Conservation (phyloP, 1,140 invertebrate genomes). For the Octopus sinensis region DNA sequence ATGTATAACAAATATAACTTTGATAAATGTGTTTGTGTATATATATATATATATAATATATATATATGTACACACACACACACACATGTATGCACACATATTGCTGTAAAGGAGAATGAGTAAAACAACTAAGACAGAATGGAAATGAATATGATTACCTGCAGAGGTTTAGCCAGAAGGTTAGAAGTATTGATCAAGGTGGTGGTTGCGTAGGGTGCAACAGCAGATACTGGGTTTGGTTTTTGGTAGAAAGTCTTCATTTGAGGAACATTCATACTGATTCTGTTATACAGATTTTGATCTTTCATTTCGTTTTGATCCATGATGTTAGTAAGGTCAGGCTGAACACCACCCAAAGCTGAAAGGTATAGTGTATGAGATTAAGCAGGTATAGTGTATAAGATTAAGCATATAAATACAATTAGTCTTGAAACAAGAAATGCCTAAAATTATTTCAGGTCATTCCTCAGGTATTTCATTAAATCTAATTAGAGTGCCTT, state of each 20-base stretch:
- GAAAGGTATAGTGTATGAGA: not conserved
- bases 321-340: constrained; percentile 44
- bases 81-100: not conserved
- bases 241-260: constrained; percentile 79
- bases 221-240: constrained; percentile 39
- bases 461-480: too few species aligned
- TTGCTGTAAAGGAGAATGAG: not conserved
- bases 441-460: too few species aligned
- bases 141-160: not conserved
- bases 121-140: not conserved
- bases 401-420: too few species aligned
- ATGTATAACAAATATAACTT: too few species aligned
- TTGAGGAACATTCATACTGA: constrained; percentile 35
- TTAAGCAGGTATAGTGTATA: too few species aligned
- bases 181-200: constrained; percentile 62
- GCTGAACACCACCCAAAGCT: constrained; percentile 33
- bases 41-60: not conserved
- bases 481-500: too few species aligned
- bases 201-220: constrained; percentile 79
- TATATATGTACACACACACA: not conserved
- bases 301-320: constrained; percentile 33
- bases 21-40: not conserved
- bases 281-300: constrained; percentile 42
- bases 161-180: constrained; percentile 20
- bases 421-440: too few species aligned